A percentile compares a stretch with the other conserved stretches of the same genome.
phyloP scores from a whole-genome alignment of 2,888 invertebrate species.

The Ferdinandea cuprea region DNA sequence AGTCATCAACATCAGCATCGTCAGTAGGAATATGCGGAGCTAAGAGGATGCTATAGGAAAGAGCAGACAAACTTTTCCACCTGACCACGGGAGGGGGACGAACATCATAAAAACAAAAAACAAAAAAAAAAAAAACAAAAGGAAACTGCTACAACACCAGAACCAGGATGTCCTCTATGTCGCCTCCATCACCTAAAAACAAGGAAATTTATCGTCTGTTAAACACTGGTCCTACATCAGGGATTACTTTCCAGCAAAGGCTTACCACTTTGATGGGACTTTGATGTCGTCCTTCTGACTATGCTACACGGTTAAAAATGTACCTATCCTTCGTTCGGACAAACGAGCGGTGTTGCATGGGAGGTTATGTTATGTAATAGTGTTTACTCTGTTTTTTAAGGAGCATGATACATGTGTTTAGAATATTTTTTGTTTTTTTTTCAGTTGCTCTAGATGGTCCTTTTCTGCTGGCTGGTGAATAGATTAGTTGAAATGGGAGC shows the following conservation, averaged over 20 bases:
- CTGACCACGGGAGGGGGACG: slow-evolving; percentile 38
- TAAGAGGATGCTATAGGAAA: slow-evolving; percentile 29
- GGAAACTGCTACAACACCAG: slow-evolving; percentile 30
- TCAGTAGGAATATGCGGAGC: slow-evolving; percentile 36
- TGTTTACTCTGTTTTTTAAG: slow-evolving; percentile 16
- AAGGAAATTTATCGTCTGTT: slow-evolving; percentile 73
- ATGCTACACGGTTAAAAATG: slow-evolving; percentile 37
- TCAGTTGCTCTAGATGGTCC: neutral
- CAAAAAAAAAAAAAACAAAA: neutral
- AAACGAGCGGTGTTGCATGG: slow-evolving; percentile 16
- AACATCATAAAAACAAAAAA: neutral
- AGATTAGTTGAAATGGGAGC: neutral
- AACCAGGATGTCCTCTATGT: slow-evolving; percentile 66
- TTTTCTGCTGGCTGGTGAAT: neutral
- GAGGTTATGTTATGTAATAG: slow-evolving; percentile 6
- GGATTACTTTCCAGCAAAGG: slow-evolving; percentile 67
- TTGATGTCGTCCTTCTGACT: slow-evolving; percentile 57
- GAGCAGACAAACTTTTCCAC: slow-evolving; percentile 56
- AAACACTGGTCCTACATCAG: slow-evolving; percentile 71
- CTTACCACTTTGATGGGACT: slow-evolving; percentile 70
- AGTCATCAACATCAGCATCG: slow-evolving; percentile 53
- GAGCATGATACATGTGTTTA: neutral
- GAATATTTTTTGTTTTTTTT: neutral
- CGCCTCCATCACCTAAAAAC: slow-evolving; percentile 71
- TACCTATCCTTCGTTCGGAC: slow-evolving; percentile 8